Evolutionary conservation across 2,113 vertebrate genomes (phyloP), one percentile per base, ranked within the genome.

Genomic region (Lagopus muta): DNA sequence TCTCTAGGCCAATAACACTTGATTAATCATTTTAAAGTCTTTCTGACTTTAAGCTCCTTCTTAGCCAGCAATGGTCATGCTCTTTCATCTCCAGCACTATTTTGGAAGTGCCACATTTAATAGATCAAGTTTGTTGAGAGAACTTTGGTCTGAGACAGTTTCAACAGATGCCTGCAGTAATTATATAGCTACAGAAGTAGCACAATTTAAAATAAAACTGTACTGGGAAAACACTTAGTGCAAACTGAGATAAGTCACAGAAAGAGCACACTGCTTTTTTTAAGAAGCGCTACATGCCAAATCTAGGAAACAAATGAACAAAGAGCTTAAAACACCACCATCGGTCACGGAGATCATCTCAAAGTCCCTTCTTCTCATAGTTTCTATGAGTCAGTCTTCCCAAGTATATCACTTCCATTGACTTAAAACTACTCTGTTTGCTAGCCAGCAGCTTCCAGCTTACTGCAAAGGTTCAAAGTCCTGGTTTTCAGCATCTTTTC

Each of bases 1-100:
- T 93, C 90, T 62, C 81, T 88, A 96, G 92, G 87, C 74, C 86
- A 93, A 34, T 94, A 95, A 94, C 79, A 95, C 82, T 91, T 85
- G 78, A 94, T 94, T 96, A 96, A 97, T 96, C 93, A 96, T 94
- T 92, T 91, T 94, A 96, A 94, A 93, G 84, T 82, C 78, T 86
- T 94, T 93, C 82, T 90, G 67, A 94, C 81, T 96, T 80, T 93
- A 95, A 96, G 82, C 80, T 95, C 71, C 82, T 93, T 89, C 81
- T 92, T 84, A 96, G 94, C 93, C 92, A 96, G 82, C 69, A 94
- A 43, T 2, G 78, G 89, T 93, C 87, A 92, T 20, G 89, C 72
- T 90, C 82, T 81, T 93, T 93, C 82, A 92, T 80, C 83, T 86
- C 88, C 71, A 91, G 83, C 58, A 75, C 93, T 94, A 78, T 92